These are phyloP conservation scores for Chaetops frenatus DNA, from an alignment of 2,113 vertebrate genomes.

Conservation along the genomic window DNA sequence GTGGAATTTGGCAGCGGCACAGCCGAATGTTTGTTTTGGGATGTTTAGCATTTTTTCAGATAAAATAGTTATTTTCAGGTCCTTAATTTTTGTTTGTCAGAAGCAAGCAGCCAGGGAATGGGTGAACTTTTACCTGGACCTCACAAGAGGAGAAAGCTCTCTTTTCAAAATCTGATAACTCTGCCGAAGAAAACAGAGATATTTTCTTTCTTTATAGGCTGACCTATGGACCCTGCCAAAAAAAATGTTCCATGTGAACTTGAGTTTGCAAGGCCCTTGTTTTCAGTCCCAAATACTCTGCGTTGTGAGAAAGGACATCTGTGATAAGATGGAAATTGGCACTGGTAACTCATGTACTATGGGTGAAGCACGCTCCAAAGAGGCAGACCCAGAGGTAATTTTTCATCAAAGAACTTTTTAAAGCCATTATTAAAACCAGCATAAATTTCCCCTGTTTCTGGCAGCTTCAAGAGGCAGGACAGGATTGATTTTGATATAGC, in stretches of 20 bases:
- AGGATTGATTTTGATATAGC: background rate
- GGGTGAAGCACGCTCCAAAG: conserved; percentile 18
- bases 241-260: conserved; percentile 59
- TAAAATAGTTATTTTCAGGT: conserved; percentile 74
- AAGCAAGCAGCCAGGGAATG: conserved; percentile 54
- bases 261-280: conserved; percentile 58
- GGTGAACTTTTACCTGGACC: conserved; percentile 79
- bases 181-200: conserved; percentile 64
- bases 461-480: background rate
- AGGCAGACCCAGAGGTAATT: conserved; percentile 13
- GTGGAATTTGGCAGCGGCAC: conserved; percentile 69
- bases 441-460: background rate
- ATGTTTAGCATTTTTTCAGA: conserved; percentile 74
- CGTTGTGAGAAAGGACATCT: conserved; percentile 62
- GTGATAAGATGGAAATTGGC: conserved; percentile 51
- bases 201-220: conserved; percentile 66
- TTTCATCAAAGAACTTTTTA: conserved; percentile 29
- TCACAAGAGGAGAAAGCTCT: conserved; percentile 74
- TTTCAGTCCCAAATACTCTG: conserved; percentile 49
- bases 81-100: conserved; percentile 73
- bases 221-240: conserved; percentile 49
- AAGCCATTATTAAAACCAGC: conserved; percentile 13
- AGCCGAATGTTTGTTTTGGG: conserved; percentile 70
- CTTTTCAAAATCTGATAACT: conserved; percentile 64
- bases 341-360: background rate